phyloP scores from a whole-genome alignment of 1,140 invertebrate genomes.

The Oscheius sp. region DNA sequence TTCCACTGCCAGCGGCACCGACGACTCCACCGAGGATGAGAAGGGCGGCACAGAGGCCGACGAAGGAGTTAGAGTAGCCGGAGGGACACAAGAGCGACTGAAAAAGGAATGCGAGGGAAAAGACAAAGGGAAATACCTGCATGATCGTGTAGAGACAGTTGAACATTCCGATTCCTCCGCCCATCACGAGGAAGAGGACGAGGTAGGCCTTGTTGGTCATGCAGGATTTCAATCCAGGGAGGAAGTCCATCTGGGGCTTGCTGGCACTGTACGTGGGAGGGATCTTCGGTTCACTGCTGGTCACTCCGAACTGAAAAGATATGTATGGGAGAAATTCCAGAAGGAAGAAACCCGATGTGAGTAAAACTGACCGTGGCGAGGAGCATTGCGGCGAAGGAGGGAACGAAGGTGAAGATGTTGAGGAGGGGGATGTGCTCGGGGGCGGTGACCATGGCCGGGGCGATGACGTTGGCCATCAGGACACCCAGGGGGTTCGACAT shows the following conservation, averaged over 20 bases:
- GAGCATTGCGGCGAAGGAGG: conserved; percentile 46
- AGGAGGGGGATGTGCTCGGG: conserved; percentile 49
- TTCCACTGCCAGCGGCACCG: conserved; percentile 52
- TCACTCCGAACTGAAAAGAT: conserved; percentile 43
- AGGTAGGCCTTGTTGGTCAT: conserved; percentile 54
- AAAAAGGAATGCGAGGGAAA: not conserved
- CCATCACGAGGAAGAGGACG: conserved; percentile 54
- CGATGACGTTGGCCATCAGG: conserved; percentile 54
- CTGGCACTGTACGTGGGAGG: conserved; percentile 53
- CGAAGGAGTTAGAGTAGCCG: conserved; percentile 54
- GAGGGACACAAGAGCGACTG: conserved; percentile 54
- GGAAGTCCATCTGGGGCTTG: conserved; percentile 53
- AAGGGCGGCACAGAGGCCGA: conserved; percentile 50
- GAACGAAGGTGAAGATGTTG: conserved; percentile 51
- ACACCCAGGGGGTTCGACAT: conserved; percentile 60
- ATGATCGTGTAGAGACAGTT: conserved; percentile 60
- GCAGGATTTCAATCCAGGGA: conserved; percentile 51
- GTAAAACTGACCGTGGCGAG: conserved; percentile 39
- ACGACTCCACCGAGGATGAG: conserved; percentile 60
- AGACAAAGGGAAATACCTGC: conserved; percentile 44
- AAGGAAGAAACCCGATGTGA: not conserved
- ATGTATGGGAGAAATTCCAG: no score
- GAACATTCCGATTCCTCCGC: conserved; percentile 61
- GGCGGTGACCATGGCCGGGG: conserved; percentile 47
- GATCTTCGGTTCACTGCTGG: conserved; percentile 56